These are phyloP conservation scores for Brachylomia viminalis DNA, from an alignment of 2,888 invertebrate species.

Conservation along the genomic window DNA sequence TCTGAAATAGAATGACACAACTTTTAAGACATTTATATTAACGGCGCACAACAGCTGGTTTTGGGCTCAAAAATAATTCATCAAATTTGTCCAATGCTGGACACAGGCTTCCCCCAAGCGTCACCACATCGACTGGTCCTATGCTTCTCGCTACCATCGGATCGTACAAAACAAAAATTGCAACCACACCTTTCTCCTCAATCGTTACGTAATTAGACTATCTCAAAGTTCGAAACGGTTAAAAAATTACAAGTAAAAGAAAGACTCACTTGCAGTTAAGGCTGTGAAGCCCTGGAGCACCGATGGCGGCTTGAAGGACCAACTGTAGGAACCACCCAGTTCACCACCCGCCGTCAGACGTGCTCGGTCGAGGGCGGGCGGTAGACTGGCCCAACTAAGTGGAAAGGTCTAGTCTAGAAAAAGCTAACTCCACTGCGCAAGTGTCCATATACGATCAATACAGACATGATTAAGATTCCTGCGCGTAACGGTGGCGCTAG, in stretches of 20 bases:
- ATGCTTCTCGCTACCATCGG: background rate
- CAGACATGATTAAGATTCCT: background rate
- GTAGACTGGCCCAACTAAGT: constrained; percentile 11
- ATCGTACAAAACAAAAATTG: background rate
- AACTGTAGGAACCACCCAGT: constrained; percentile 9
- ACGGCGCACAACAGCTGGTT: background rate
- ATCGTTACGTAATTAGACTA: background rate
- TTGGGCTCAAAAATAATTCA: background rate
- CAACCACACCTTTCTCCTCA: no score
- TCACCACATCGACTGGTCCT: background rate
- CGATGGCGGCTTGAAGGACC: background rate
- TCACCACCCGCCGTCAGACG: constrained; percentile 33
- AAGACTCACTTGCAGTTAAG: background rate
- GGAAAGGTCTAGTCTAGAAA: constrained; percentile 3
- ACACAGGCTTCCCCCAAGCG: background rate
- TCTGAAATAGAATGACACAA: constrained; percentile 15
- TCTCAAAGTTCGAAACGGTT: background rate
- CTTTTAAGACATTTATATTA: background rate
- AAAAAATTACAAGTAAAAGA: background rate
- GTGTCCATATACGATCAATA: constrained; percentile 12
- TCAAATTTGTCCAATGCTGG: background rate
- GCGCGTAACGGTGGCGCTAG: background rate
- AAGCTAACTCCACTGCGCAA: constrained; percentile 27
- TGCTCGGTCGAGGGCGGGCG: background rate
- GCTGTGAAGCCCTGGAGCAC: background rate